A percentile compares a stretch with the other conserved stretches of the same genome.
Conservation (phyloP, 2,113 vertebrate species). For the Pomatostomus ruficeps region DNA sequence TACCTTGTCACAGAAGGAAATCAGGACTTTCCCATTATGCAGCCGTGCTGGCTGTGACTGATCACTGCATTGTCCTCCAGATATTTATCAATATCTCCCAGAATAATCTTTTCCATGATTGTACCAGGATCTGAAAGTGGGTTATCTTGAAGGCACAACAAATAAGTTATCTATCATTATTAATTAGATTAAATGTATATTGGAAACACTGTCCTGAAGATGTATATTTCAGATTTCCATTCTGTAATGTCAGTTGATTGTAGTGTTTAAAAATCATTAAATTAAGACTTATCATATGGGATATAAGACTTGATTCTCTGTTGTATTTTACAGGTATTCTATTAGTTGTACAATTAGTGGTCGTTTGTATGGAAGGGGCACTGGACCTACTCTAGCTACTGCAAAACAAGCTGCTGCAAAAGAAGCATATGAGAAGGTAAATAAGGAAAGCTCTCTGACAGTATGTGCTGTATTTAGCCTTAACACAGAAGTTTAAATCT, state of each 20-base stretch:
- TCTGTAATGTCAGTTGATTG: background rate
- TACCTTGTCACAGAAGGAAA: background rate
- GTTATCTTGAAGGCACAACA: background rate
- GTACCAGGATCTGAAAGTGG: background rate
- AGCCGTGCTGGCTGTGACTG: background rate
- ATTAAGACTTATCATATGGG: background rate
- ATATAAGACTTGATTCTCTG: background rate
- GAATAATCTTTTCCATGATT: background rate
- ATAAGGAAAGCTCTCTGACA: fast-evolving
- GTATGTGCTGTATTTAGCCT: background rate
- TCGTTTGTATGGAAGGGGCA: background rate
- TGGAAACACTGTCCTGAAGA: background rate
- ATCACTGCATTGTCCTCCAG: background rate
- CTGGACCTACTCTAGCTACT: background rate
- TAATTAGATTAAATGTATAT: background rate
- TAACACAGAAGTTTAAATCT: background rate
- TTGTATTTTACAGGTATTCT: conserved; percentile 46
- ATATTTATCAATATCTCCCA: background rate
- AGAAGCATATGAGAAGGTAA: background rate
- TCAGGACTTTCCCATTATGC: background rate
- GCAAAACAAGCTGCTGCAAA: conserved; percentile 68
- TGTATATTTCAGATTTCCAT: background rate
- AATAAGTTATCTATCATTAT: background rate
- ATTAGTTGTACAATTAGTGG: conserved; percentile 18
- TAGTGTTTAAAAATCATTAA: background rate